These are phyloP conservation scores for Aptenodytes patagonicus DNA, from an alignment of 2,113 vertebrate species.

Conservation along the genomic window DNA sequence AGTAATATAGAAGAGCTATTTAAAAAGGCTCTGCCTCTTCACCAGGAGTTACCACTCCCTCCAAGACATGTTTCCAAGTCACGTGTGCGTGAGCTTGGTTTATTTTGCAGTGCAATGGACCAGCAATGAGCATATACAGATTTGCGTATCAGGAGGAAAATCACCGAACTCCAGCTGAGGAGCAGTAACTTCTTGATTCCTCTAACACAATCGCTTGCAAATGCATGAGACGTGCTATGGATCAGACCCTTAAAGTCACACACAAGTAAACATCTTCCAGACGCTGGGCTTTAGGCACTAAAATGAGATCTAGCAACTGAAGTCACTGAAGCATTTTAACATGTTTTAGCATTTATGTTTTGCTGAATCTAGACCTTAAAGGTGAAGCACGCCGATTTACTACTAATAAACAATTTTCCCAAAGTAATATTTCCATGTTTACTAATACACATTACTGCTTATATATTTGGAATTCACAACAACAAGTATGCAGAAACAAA, in stretches of 20 bases:
- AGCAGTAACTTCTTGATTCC: background rate
- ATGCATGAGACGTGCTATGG: fast-evolving
- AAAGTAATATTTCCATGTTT: background rate
- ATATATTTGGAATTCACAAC: background rate
- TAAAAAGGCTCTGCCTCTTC: background rate
- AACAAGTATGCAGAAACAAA: background rate
- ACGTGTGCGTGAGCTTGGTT: fast-evolving
- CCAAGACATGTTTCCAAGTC: background rate
- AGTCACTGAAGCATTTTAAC: background rate
- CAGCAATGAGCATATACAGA: fast-evolving
- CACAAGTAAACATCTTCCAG: background rate
- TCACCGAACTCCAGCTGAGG: background rate
- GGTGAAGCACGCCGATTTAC: background rate
- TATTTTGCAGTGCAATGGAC: background rate
- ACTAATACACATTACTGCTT: background rate
- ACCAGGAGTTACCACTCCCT: background rate
- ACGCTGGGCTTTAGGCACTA: background rate
- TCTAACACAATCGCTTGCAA: background rate
- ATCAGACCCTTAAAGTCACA: background rate
- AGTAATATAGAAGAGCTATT: background rate
- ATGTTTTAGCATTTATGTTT: background rate
- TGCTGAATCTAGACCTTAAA: background rate
- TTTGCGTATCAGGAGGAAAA: background rate
- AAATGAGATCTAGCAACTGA: background rate
- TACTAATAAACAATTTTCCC: background rate